Evolutionary conservation across 2,797 vertebrate species (phyloP).

Genomic region (Melanotaenia maccullochi): DNA sequence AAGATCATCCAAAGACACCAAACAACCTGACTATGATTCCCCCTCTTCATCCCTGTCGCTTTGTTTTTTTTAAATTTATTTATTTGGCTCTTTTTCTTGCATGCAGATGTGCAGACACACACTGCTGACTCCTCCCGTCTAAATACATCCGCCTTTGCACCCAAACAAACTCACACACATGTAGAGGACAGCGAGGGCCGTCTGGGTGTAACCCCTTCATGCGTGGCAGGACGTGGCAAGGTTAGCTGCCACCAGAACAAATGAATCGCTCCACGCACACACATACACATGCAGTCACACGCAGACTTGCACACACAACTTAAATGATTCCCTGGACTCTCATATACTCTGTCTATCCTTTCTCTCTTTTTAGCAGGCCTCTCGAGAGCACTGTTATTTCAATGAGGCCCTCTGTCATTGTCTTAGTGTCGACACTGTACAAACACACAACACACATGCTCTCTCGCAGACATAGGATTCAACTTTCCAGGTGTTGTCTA

Average conservation of each 20-base stretch:
- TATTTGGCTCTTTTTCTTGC: slow-evolving; percentile 33
- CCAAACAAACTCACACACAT: slow-evolving; percentile 50
- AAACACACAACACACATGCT: slow-evolving; percentile 46
- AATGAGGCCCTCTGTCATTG: slow-evolving; percentile 78
- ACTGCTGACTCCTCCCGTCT: slow-evolving; percentile 52
- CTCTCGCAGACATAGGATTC: slow-evolving; percentile 11
- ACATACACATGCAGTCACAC: slow-evolving; percentile 44
- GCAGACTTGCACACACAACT: slow-evolving; percentile 33
- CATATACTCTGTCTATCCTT: slow-evolving; percentile 69
- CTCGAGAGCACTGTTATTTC: slow-evolving; percentile 76
- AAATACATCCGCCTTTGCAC: slow-evolving; percentile 72
- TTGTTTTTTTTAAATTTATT: slow-evolving; percentile 70
- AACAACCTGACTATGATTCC: slow-evolving; percentile 74
- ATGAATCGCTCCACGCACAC: slow-evolving; percentile 65
- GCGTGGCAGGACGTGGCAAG: slow-evolving; percentile 99
- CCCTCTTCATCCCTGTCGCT: not conserved
- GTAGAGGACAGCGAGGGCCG: slow-evolving; percentile 86
- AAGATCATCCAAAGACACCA: slow-evolving; percentile 81
- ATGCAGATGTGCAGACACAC: slow-evolving; percentile 25
- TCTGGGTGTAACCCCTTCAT: slow-evolving; percentile 98
- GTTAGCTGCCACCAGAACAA: slow-evolving; percentile 98
- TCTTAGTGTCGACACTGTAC: slow-evolving; percentile 63
- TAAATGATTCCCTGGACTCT: slow-evolving; percentile 77
- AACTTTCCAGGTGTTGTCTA: slow-evolving; percentile 21
- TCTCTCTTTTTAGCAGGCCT: slow-evolving; percentile 74